A percentile compares a stretch with the other conserved stretches of the same genome.
Conservation (phyloP, 2,797 vertebrate species). For the Emydoidea blandingii region DNA sequence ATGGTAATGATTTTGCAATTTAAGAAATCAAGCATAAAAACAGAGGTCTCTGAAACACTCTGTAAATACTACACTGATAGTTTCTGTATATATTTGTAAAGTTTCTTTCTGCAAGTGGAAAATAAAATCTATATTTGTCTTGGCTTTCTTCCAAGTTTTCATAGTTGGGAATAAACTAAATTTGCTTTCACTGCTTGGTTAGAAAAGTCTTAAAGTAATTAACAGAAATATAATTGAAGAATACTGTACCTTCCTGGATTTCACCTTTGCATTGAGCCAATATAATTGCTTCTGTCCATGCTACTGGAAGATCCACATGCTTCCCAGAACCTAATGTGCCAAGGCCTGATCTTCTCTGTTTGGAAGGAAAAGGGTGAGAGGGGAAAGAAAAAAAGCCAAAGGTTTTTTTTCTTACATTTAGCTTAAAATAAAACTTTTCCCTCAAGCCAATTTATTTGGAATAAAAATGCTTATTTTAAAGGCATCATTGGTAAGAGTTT, state of each 20-base stretch:
- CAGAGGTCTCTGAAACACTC: slow-evolving; percentile 28
- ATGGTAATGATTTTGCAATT: slow-evolving; percentile 27
- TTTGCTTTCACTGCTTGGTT: slow-evolving; percentile 20
- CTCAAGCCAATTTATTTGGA: background rate
- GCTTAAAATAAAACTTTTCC: background rate
- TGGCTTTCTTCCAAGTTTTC: slow-evolving; percentile 36
- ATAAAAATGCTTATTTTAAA: background rate
- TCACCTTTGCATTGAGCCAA: slow-evolving; percentile 81
- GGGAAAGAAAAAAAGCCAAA: background rate
- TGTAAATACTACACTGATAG: background rate
- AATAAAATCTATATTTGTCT: slow-evolving; percentile 26
- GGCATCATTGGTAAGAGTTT: background rate
- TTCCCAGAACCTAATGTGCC: slow-evolving; percentile 56
- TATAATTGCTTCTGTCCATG: slow-evolving; percentile 76
- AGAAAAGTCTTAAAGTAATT: background rate
- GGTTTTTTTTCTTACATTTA: background rate
- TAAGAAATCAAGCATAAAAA: slow-evolving; percentile 47
- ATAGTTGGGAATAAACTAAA: slow-evolving; percentile 33
- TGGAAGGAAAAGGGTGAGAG: slow-evolving; percentile 29
- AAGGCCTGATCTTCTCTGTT: slow-evolving; percentile 73
- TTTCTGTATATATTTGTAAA: slow-evolving; percentile 6
- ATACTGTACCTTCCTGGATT: slow-evolving; percentile 79
- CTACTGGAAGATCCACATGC: slow-evolving; percentile 68
- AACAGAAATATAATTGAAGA: slow-evolving; percentile 40
- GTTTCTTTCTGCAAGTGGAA: slow-evolving; percentile 8